Evolutionary conservation across 2,888 invertebrate species (phyloP), one percentile per base, ranked within the genome.

Genomic region (Meliscaeva auricollis): DNA sequence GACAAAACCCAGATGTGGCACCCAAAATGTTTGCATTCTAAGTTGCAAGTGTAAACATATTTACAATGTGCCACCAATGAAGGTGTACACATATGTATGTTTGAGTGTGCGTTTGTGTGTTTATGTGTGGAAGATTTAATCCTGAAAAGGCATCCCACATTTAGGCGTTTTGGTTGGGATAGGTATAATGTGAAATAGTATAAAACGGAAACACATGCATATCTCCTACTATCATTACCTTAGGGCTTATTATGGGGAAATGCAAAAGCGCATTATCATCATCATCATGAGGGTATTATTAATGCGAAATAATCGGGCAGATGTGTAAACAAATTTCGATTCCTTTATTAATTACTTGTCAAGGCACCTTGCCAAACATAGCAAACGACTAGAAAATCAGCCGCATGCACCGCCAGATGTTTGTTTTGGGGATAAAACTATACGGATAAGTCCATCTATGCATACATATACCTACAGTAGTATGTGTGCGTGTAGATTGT

Each of bases 321-420:
- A 87, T 88, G 88, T 87, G 88, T 88, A 89, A 89, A 89, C 88
- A 89, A 87, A 87, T 87, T 87, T 88, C 88, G 87, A 87, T 88
- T 88, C 88, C 88, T 87, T 89, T 89, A 89, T 89, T 89, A 89
- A 89, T 89, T 89, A 89, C 88, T 89, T 89, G 88, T 88, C 88
- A 87, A 87, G 87, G 87, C 88, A 88, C 88, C 88, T 88, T 87
- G 88, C 88, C 88, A 88, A 88, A 87, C 87, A 87, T 87, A 84
- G 81, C 80, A 81, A 81, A 81, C 85, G 77, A 80, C 80, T 85
- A 81, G 85, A 85, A 80, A 79, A 82, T 76, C 87, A 83, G 84
- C 83, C 84, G 66, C 82, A 84, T 87, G 84, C 83, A 84, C 75
- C 84, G 75, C 84, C 84, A 87, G 84, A 87, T 84, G 87, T 84